phyloP scores from a whole-genome alignment of 2,113 vertebrate genomes.

The Leptosomus discolor region DNA sequence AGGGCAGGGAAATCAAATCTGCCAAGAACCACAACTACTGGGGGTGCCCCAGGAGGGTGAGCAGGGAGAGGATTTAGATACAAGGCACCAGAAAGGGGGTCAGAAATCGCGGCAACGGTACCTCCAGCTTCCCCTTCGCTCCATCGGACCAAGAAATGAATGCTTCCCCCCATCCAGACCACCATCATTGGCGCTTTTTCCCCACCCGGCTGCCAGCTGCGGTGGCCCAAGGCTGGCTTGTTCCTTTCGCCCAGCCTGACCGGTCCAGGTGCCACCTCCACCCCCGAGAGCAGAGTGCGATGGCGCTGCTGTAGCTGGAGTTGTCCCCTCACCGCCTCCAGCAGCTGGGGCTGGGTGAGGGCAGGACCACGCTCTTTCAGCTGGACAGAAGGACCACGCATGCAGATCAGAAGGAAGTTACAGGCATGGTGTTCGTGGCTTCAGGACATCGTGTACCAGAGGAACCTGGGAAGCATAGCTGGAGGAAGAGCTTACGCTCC shows the following conservation, averaged over 20 bases:
- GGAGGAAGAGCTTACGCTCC: neutral
- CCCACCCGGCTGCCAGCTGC: neutral
- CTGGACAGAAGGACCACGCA: neutral
- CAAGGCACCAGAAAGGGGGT: neutral
- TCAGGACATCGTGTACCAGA: neutral
- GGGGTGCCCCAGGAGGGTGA: neutral
- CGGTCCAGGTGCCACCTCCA: neutral
- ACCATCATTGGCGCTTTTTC: too few species aligned
- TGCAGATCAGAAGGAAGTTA: accelerated
- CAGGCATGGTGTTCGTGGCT: accelerated
- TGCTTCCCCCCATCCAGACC: accelerated
- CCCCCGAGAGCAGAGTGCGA: accelerated
- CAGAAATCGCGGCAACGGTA: neutral
- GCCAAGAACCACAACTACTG: neutral
- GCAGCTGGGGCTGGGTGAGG: neutral
- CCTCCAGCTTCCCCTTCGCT: neutral
- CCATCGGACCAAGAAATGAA: neutral
- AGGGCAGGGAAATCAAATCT: neutral
- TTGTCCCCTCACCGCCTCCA: neutral
- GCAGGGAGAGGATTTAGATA: neutral
- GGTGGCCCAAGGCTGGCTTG: neutral
- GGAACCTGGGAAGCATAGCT: accelerated
- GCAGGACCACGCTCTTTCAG: neutral
- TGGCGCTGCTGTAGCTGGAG: neutral
- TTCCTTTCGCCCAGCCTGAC: neutral